Conservation (phyloP, 2,113 vertebrate genomes). For the Phocoena sinus region DNA sequence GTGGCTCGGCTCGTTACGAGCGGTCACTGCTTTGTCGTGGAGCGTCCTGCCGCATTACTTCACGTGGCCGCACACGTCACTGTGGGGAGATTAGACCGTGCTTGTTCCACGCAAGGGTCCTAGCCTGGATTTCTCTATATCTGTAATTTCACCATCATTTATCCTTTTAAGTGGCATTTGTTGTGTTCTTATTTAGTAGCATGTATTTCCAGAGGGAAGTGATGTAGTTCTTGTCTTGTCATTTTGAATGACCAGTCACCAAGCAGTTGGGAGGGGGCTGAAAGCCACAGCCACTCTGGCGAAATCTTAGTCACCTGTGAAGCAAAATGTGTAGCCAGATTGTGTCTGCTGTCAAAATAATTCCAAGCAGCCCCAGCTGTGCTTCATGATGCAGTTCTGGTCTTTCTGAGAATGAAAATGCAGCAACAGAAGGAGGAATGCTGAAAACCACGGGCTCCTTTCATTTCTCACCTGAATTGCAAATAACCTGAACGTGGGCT, state of each 20-base stretch:
- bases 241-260: background rate
- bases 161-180: accelerated
- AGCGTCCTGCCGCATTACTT: accelerated
- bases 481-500: background rate
- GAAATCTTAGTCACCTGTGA: background rate
- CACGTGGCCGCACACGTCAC: accelerated
- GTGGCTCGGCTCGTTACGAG: accelerated
- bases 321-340: background rate
- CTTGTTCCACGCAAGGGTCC: accelerated
- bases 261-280: background rate
- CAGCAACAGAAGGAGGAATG: background rate
- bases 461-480: accelerated
- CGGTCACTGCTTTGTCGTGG: accelerated
- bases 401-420: background rate
- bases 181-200: background rate
- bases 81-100: accelerated
- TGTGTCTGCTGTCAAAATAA: background rate
- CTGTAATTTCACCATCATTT: accelerated
- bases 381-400: accelerated
- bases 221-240: background rate
- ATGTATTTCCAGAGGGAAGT: background rate
- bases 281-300: background rate
- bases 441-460: accelerated
- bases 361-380: background rate
- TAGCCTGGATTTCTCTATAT: accelerated